Evolutionary conservation across 2,113 vertebrate species (phyloP), one percentile per base, ranked within the genome.

Genomic region (Otis tarda): DNA sequence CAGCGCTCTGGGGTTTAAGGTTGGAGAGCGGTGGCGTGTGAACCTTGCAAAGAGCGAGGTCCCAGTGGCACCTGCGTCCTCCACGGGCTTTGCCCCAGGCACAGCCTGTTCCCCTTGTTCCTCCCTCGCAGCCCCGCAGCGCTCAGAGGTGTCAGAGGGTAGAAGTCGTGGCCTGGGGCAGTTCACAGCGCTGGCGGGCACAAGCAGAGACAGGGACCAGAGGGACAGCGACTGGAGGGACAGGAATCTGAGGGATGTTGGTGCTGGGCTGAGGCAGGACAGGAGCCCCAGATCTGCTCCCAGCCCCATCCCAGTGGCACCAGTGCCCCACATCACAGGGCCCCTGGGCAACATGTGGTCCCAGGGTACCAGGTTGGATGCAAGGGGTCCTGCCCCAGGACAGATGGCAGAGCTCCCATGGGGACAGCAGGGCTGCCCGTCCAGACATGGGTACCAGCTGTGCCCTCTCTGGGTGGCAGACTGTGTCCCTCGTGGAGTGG

Each of bases 41-140:
- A 96, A 94, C 80, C 69, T 92, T 56, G 83, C 37, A 50, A 70
- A 82, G 17, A 1, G 17, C 81, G 41, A 82, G 57, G 61, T 95
- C 95, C 61, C 92, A 94, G 63, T 4, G 0, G 88, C 65, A 89
- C 71, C 88, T 93, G 83, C 59, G 68, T 19, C 59, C 18, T 76
- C 41, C 4, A 5, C 47, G 52, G 75, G n/a, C 49, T 93, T 35
- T 91, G 61, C 41, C 67, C 63, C 5, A 3, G 74, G 75, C 87
- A 22, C 57, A 74, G 55, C 55, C 45, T 37, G 39, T 61, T 95
- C 53, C 30, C 53, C 71, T 52, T 35, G 65, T 60, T 95, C 60
- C 39, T 89, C 49, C 45, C 64, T 78, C 1, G 0, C 60, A 75
- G 83, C 83, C 39, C 56, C 9, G 89, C 39, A 50, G 76, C 2